Conservation (phyloP, 2,797 vertebrate genomes). For the Amniataba percoides region DNA sequence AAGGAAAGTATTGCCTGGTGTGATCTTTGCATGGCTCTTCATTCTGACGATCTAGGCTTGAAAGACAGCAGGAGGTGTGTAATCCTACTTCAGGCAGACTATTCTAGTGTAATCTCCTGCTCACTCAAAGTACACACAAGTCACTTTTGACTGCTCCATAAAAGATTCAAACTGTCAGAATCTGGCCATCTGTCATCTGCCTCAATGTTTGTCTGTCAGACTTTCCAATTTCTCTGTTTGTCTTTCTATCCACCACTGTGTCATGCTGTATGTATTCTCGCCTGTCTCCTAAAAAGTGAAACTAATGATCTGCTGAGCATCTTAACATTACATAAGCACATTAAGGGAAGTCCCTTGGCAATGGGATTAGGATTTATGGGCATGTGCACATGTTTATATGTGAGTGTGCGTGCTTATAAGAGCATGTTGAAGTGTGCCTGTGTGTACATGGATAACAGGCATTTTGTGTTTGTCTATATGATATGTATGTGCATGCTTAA, state of each 20-base stretch:
- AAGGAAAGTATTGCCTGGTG: constrained; percentile 52
- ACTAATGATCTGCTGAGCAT: constrained; percentile 49
- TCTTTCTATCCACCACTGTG: constrained; percentile 38
- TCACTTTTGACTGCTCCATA: constrained; percentile 69
- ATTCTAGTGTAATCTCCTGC: constrained; percentile 73
- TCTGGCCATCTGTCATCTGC: constrained; percentile 73
- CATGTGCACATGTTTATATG: constrained; percentile 27
- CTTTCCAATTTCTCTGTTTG: constrained; percentile 55
- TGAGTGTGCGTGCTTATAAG: constrained; percentile 5
- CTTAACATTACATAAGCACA: constrained; percentile 61
- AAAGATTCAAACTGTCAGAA: constrained; percentile 67
- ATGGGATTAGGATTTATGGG: constrained; percentile 45
- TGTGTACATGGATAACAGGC: neutral
- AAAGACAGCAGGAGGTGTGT: constrained; percentile 76
- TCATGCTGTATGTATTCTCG: constrained; percentile 39
- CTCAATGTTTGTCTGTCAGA: constrained; percentile 65
- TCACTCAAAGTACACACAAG: constrained; percentile 71
- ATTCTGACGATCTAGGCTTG: constrained; percentile 68
- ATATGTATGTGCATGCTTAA: neutral
- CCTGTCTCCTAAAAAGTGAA: constrained; percentile 42
- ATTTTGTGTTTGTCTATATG: neutral
- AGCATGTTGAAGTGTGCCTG: neutral
- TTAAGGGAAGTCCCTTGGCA: constrained; percentile 57
- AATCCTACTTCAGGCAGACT: constrained; percentile 74
- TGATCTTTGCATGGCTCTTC: constrained; percentile 57